Evolutionary conservation across 1,140 invertebrate species (phyloP), one percentile per base, ranked within the genome.

Genomic region (Coelopa frigida): DNA sequence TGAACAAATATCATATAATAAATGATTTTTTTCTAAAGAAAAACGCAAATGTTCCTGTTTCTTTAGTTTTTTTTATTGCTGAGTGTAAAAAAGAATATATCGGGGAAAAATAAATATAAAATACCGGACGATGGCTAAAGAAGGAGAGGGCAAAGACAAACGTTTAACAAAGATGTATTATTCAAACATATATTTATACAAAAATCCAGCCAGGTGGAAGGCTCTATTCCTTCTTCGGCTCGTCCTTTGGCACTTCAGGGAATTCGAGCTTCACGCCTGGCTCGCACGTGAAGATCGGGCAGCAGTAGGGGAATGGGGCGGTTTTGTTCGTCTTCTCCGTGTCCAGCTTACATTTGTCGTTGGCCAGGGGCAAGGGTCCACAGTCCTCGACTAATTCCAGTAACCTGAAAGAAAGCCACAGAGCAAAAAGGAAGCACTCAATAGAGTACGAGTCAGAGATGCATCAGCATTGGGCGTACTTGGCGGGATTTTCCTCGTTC

Each of bases 311-410:
- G 80, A 90, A 91, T 3, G 80, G 71, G 2, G 87, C 87, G 3
- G 86, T 89, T 70, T 89, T 90, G 74, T 90, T 89, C 51, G 87
- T 90, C 65, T 86, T 87, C 3, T 88, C 85, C 57, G 79, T 79
- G 52, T 82, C 79, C 20, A 92, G 75, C 68, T 90, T 90, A 76
- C 88, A 91, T 59, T 90, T 90, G 38, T 84, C 82, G 60, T 90
- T 91, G 38, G 85, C 77, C 33, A 88, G 77, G 4, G 88, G 88
- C 32, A 90, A 74, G 7, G 87, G 87, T 12, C 89, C 89, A 56
- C 89, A 92, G 68, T 91, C 88, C 62, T 90, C 85, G 0, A 89
- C 88, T 43, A 90, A 72, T 68, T 91, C 88, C 44, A 90, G 73
- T 0, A 91, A 78, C 48, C 83, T 78, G 38, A 12, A 37, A 36